Evolutionary conservation across 30 jellyfish, hydroid and myxozoan genomes (phyloP), one percentile per base, ranked within the genome.

Genomic region (Catostylus mosaicus): DNA sequence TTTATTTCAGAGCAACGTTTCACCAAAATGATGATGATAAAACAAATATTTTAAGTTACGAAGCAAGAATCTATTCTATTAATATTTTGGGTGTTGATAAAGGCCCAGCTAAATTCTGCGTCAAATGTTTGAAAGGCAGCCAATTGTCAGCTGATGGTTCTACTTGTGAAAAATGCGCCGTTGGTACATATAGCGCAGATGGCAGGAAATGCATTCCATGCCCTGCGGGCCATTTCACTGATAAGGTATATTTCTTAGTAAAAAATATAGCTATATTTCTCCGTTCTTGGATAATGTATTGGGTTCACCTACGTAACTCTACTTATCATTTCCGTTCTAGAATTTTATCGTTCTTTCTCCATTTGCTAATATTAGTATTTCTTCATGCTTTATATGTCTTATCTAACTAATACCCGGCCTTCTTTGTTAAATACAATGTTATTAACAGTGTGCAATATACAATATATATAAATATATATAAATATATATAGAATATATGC

Each of bases 11-110:
- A 31, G 67, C 88, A 73, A 33, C 79, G 70, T 93, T 93, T 67
- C 93, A 87, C 75, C 98, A 93, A 48, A 96, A 82, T 46, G 98
- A 93, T 63, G 92, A 87, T 27, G 97, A 85, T 29, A 82, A 77
- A 8, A 59, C 85, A 59, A 80, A 96, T 19, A 61, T 82, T 47
- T 34, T 87, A 56, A 93, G 98, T 79, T 93, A 80, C 72, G 97
- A 93, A 60, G 98, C 91, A 0, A 88, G 96, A 29, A 38, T 93
- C 11, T 68, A 87, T 73, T 12, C 77, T 20, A 57, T 93, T 77
- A 32, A 62, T 33, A 67, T 93, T 38, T 33, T 72, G 37, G 98
- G 98, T n/a, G 96, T 90, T 6, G 73, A 24, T 43, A 59, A 47
- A n/a, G 97, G 97, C 19, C 48, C 77, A 38, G 93, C 97, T 3